A percentile compares a stretch with the other conserved stretches of the same genome.
These are phyloP conservation scores for Leucoraja erinaceus DNA, from an alignment of 2,113 vertebrate species.

Conservation along the genomic window DNA sequence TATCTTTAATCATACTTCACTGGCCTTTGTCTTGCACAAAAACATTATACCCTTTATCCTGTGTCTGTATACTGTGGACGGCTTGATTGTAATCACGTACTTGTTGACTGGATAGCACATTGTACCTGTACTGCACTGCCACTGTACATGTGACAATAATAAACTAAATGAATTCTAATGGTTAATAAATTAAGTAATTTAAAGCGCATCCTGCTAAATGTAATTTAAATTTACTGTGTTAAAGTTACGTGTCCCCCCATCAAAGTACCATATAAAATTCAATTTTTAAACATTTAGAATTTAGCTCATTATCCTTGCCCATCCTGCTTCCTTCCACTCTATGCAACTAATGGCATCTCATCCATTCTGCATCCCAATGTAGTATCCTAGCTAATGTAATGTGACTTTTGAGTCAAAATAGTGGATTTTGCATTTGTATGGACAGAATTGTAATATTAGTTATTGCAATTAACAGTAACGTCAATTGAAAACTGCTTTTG, in stretches of 20 bases:
- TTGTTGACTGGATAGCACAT: no score
- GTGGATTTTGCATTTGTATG: background rate
- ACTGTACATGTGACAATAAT: no score
- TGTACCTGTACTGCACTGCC: no score
- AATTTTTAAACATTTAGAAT: background rate
- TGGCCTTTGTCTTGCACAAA: no score
- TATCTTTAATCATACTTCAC: no score
- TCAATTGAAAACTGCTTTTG: background rate
- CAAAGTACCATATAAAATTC: background rate
- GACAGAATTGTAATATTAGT: background rate
- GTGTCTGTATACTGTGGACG: no score
- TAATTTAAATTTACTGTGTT: no score
- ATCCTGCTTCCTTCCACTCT: background rate
- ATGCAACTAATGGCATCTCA: background rate
- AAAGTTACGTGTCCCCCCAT: background rate
- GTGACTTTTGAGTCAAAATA: background rate
- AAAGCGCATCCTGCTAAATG: no score
- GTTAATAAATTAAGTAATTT: no score
- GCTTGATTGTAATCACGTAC: no score
- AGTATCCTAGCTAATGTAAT: background rate
- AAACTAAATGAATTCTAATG: background rate
- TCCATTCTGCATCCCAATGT: background rate
- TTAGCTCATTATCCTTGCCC: background rate
- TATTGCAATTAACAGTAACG: background rate
- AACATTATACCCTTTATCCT: no score